Evolutionary conservation across 2,113 vertebrate genomes (phyloP).

Genomic region (Phalacrocorax carbo): DNA sequence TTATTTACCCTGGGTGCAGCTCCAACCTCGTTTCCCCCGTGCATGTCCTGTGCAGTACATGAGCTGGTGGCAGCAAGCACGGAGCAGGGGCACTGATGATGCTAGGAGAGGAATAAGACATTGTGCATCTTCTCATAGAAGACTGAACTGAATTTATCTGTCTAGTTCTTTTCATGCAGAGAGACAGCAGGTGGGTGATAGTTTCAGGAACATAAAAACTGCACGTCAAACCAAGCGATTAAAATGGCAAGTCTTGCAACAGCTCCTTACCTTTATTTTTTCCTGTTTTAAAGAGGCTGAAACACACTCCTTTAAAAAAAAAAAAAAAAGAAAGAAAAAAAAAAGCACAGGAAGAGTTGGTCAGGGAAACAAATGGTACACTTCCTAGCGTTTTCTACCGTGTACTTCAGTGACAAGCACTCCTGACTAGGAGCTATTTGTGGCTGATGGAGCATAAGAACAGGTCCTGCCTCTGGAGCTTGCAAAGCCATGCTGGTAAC

Average conservation of each 20-base stretch:
- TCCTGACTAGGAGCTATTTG: neutral
- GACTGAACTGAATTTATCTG: neutral
- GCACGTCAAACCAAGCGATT: neutral
- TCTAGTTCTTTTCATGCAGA: neutral
- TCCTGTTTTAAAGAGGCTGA: neutral
- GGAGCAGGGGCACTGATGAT: rapidly evolving
- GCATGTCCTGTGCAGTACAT: rapidly evolving
- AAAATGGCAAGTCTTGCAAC: neutral
- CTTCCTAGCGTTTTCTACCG: neutral
- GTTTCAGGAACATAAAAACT: neutral
- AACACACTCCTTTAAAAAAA: neutral
- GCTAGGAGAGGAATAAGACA: neutral
- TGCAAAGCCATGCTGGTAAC: neutral
- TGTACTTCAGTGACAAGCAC: neutral
- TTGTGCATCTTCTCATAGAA: neutral
- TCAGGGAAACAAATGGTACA: neutral
- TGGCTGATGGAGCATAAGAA: neutral
- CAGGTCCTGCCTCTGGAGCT: neutral
- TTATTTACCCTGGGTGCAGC: rapidly evolving
- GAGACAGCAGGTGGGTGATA: neutral
- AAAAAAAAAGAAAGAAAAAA: neutral
- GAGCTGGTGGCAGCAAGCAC: neutral
- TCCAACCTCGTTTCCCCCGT: neutral
- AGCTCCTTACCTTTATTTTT: neutral
- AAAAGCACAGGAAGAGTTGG: neutral